Conservation (phyloP, 2,797 vertebrate species). For the Rhinatrema bivittatum region DNA sequence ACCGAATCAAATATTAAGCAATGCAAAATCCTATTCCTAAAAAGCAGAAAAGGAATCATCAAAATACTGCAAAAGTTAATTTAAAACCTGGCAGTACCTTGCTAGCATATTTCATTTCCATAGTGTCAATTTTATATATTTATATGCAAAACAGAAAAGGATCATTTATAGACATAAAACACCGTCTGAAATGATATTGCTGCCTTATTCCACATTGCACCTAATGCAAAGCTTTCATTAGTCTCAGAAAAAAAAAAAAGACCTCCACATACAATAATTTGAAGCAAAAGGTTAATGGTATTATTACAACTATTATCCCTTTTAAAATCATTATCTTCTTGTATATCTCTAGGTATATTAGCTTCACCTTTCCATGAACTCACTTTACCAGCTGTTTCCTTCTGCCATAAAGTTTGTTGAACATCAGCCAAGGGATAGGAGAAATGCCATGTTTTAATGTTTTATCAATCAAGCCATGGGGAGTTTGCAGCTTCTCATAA, state of each 20-base stretch:
- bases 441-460: conserved; percentile 87
- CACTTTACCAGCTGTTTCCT: conserved; percentile 90
- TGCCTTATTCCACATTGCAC: conserved; percentile 30
- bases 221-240: conserved; percentile 56
- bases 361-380: conserved; percentile 97
- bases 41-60: no score
- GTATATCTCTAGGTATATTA: conserved; percentile 91
- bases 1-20: no score
- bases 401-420: conserved; percentile 88
- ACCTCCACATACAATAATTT: conserved; percentile 60
- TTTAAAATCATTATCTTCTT: conserved; percentile 89
- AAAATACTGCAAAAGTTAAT: no score
- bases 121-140: no score
- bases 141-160: no score
- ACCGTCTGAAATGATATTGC: conserved; percentile 30
- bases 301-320: conserved; percentile 87
- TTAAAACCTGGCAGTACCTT: no score
- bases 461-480: conserved; percentile 91
- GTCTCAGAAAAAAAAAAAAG: conserved; percentile 50
- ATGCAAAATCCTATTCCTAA: no score
- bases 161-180: conserved; percentile 17
- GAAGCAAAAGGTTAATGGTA: conserved; percentile 87
- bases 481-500: conserved; percentile 67
- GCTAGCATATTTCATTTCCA: no score
- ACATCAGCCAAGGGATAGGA: conserved; percentile 81